Conservation (phyloP, 1,140 invertebrate genomes). For the Scaptomyza graminum region DNA sequence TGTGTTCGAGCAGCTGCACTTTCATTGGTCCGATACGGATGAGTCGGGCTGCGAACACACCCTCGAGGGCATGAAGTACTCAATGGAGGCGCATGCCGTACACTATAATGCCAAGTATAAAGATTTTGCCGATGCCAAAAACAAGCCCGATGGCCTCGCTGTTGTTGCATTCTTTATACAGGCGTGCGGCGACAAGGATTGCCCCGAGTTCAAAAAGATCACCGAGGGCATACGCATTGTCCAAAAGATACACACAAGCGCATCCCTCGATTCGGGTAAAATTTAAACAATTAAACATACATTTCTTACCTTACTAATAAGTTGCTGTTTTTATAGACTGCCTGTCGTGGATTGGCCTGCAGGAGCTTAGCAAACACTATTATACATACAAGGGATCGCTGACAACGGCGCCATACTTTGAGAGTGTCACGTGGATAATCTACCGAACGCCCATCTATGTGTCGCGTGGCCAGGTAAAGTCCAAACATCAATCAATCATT, state of each 20-base stretch:
- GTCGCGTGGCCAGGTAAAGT: conserved; percentile 88
- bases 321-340: conserved; percentile 58
- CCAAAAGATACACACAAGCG: conserved; percentile 79
- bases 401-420: conserved; percentile 88
- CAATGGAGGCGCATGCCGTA: conserved; percentile 91
- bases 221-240: conserved; percentile 82
- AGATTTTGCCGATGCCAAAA: conserved; percentile 87
- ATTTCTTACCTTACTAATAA: not conserved
- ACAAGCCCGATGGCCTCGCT: conserved; percentile 90
- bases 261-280: conserved; percentile 80
- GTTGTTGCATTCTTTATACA: conserved; percentile 90
- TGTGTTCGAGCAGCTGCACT: conserved; percentile 89
- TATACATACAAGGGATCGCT: conserved; percentile 87
- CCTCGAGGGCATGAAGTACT: conserved; percentile 87
- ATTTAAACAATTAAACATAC: not conserved
- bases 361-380: conserved; percentile 83
- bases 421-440: conserved; percentile 90
- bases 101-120: conserved; percentile 91
- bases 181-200: conserved; percentile 84
- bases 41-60: conserved; percentile 91
- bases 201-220: conserved; percentile 82
- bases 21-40: conserved; percentile 91
- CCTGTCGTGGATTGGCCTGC: conserved; percentile 81
- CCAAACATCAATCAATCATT: not conserved
- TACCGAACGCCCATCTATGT: conserved; percentile 89